phyloP scores from a whole-genome alignment of 2,797 vertebrate genomes.

The Discoglossus pictus region DNA sequence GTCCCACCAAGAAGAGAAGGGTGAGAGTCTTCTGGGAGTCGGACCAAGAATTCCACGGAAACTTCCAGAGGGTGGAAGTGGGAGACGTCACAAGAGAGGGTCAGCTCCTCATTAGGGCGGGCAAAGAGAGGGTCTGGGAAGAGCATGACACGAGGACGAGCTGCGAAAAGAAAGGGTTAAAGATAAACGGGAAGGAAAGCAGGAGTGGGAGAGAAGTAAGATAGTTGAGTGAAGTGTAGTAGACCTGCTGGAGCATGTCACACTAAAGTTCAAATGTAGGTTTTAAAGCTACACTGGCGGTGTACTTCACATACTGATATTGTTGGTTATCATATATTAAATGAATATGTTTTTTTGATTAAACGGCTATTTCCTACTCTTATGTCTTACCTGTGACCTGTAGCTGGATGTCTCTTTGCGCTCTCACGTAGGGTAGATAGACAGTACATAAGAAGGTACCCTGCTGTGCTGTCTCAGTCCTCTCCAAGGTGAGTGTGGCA shows the following conservation, averaged over 20 bases:
- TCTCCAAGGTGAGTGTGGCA: conserved; percentile 73
- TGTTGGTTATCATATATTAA: no score
- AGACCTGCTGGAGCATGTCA: no score
- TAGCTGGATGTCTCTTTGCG: conserved; percentile 80
- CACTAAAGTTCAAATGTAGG: no score
- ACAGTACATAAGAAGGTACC: conserved; percentile 81
- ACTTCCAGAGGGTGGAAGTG: conserved; percentile 76
- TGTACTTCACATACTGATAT: no score
- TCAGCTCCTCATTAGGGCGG: conserved; percentile 65
- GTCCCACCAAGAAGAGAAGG: conserved; percentile 49
- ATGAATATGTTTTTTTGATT: no score
- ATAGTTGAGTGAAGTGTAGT: no score
- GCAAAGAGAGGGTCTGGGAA: conserved; percentile 70
- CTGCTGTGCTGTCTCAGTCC: conserved; percentile 68
- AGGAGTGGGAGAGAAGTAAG: not conserved
- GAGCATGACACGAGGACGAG: conserved; percentile 75
- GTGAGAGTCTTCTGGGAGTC: conserved; percentile 53
- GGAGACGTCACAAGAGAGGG: conserved; percentile 73
- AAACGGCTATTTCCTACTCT: no score
- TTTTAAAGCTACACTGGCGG: no score
- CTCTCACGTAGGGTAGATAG: conserved; percentile 79
- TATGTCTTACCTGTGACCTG: conserved; percentile 73
- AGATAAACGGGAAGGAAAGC: not conserved
- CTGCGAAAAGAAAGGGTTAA: conserved; percentile 49
- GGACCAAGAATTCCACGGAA: conserved; percentile 71